A percentile compares a stretch with the other conserved stretches of the same genome.
phyloP scores from a whole-genome alignment of 2,888 invertebrate species.

The Melitaea athalia region DNA sequence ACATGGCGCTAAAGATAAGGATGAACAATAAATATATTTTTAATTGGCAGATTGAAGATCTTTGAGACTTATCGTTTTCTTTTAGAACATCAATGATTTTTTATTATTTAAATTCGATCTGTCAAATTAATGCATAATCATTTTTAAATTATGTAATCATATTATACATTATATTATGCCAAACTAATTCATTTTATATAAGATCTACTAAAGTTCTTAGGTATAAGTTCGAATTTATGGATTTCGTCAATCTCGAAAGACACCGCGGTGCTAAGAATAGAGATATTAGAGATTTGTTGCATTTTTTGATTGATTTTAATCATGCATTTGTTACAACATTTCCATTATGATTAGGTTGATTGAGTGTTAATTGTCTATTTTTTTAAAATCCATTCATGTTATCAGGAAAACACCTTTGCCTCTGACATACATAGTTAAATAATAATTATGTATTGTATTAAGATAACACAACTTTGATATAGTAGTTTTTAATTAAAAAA shows the following conservation, averaged over 20 bases:
- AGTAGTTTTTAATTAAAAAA: not conserved
- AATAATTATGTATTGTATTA: not conserved
- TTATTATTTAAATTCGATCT: slow-evolving; percentile 11
- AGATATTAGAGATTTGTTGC: slow-evolving; percentile 44
- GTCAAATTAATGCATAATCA: slow-evolving; percentile 17
- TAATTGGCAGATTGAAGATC: slow-evolving; percentile 21
- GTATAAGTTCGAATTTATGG: slow-evolving; percentile 58
- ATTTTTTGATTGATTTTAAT: slow-evolving; percentile 41
- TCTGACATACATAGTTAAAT: not conserved
- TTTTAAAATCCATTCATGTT: not conserved
- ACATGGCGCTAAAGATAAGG: slow-evolving; percentile 99
- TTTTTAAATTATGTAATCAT: slow-evolving; percentile 29
- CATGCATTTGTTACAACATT: slow-evolving; percentile 44
- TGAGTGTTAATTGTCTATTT: slow-evolving; percentile 28
- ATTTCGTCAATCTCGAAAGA: slow-evolving; percentile 59
- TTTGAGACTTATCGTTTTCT: not conserved
- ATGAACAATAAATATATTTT: slow-evolving; percentile 87
- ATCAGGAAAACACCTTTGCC: too few species aligned
- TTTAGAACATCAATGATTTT: not conserved
- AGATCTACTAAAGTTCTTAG: slow-evolving; percentile 44
- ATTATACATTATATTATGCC: slow-evolving; percentile 35
- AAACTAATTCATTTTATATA: slow-evolving; percentile 55
- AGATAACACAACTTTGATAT: not conserved
- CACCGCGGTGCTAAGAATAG: slow-evolving; percentile 66
- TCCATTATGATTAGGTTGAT: slow-evolving; percentile 28